These are phyloP conservation scores for Anas flavirostris DNA, from an alignment of 2,797 vertebrate species.

Conservation along the genomic window DNA sequence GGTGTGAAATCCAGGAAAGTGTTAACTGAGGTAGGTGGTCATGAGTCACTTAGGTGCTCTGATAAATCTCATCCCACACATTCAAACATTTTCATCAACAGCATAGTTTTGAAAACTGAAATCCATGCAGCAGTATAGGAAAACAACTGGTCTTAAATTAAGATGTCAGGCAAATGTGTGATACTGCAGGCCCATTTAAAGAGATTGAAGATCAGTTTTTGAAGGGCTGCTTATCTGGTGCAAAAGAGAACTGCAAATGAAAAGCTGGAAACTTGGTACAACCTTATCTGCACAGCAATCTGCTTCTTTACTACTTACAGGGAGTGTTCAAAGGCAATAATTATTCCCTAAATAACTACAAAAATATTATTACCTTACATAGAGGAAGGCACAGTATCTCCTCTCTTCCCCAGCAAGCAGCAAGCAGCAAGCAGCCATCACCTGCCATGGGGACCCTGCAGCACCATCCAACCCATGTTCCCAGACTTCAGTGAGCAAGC, in stretches of 20 bases:
- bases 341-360: not conserved
- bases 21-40: not conserved
- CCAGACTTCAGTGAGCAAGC: not conserved
- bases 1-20: not conserved
- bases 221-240: not conserved
- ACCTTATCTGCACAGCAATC: not conserved
- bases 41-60: not conserved
- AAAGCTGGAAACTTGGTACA: not conserved
- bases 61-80: not conserved
- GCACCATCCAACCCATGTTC: not conserved
- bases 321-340: not conserved
- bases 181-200: not conserved
- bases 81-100: not conserved
- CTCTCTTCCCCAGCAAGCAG: not conserved
- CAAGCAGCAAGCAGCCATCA: not conserved
- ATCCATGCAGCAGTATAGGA: not conserved
- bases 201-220: not conserved
- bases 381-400: not conserved
- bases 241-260: not conserved
- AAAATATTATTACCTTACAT: not conserved
- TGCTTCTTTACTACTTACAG: not conserved
- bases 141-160: not conserved
- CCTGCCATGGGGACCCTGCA: not conserved
- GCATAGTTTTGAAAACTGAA: not conserved
- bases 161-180: not conserved